Evolutionary conservation across 2,797 vertebrate species (phyloP), one percentile per base, ranked within the genome.

Genomic region (Echeneis naucrates): DNA sequence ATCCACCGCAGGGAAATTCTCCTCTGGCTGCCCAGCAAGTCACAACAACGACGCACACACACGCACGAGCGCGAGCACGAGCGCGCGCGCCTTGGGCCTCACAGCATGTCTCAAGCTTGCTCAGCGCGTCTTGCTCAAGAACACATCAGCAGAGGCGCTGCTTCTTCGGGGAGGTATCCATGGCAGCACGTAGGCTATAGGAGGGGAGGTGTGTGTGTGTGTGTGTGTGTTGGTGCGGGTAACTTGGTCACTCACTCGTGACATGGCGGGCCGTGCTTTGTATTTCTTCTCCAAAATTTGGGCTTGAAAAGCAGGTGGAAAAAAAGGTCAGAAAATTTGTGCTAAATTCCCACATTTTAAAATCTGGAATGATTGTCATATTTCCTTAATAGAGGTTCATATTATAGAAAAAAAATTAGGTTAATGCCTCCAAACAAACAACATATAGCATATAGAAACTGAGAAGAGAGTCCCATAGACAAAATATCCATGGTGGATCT

Each of bases 201-300:
- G 53, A 45, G 54, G 19, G 12, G 65, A 8, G 56, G 52, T 16
- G n/a, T n/a, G n/a, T n/a, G n/a, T n/a, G n/a, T n/a, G n/a, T n/a
- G n/a, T n/a, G n/a, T n/a, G n/a, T n/a, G n/a, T n/a, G n/a, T n/a
- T n/a, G 27, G 11, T 6, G 40, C 5, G 60, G 50, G 66, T 70
- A 80, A 77, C 84, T 74, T 86, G 85, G 72, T 83, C 87, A 84
- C 68, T 90, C 84, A 85, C 42, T 86, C 80, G 82, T 91, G 89
- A 86, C 87, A 81, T 83, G 89, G 85, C 83, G 82, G 83, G 81
- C 63, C 24, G 72, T 76, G 79, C 69, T 81, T 81, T 79, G 71
- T 81, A 64, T 74, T 69, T 26, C n/a, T n/a, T n/a, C n/a, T n/a
- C 21, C 35, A 23, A 2, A 30, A 12, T 10, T 24, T 48, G 10